Base-by-base conservation (phyloP, 2,797 vertebrate species). In the Varecia variegata region DNA sequence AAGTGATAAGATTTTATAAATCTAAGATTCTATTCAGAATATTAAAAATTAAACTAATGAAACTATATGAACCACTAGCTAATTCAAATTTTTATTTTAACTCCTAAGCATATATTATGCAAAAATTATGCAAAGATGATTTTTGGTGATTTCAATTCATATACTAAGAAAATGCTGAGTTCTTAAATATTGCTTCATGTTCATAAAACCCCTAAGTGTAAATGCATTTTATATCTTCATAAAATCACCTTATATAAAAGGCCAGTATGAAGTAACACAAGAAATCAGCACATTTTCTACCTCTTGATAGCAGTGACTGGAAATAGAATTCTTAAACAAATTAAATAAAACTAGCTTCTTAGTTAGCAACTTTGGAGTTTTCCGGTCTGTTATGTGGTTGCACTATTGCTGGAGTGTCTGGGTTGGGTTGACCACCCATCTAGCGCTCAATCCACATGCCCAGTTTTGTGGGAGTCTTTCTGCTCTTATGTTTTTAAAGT, bases 371-470 rank as follows among this genome's bases (percentile, higher is more conserved):
- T 17, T 0, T 92, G 92, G 93, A 97, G 96, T 92, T 97, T 93
- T 96, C 94, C 52, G 84, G 88, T 97, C 97, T 98, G 94, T 97
- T 91, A 97, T 98, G 98, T 98, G 97, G 97, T 97, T 97, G 97
- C 73, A 96, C 92, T 97, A 82, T 88, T 98, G 97, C 97, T 98
- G 96, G 84, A 94, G 81, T 82, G 96, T 98, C 97, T 98, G 97
- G 79, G 68, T 73, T 94, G 93, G 97, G 88, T 58, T 97, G 97
- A 88, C 97, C 98, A 98, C 98, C 98, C 97, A 98, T 96, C 88
- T 97, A 95, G 97, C 47, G 86, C 96, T 95, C 83, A 79, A 93
- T 94, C 88, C 74, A 79, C 95, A 91, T 56, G 83, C 73, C 54
- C 94, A 35, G 65, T 96, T 98, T 95, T 97, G 95, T 96, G 97